A percentile compares a stretch with the other conserved stretches of the same genome.
phyloP scores from a whole-genome alignment of 2,888 invertebrate genomes.

The Nyleta sp. region DNA sequence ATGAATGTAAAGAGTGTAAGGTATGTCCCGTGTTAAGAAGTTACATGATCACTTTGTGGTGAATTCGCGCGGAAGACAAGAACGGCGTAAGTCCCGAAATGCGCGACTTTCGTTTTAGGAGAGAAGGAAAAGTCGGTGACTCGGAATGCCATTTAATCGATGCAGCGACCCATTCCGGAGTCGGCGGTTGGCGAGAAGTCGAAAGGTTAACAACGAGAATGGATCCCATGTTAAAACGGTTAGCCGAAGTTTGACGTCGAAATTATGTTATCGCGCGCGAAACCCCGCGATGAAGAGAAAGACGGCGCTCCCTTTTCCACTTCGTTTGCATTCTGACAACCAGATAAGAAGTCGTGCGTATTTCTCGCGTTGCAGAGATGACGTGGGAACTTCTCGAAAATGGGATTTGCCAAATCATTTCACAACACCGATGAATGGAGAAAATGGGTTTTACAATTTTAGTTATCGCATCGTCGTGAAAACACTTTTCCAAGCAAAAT shows the following conservation, averaged over 20 bases:
- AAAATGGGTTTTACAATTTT: conserved; percentile 23
- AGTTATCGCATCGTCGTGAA: background rate
- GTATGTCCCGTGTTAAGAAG: conserved; percentile 26
- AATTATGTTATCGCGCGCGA: conserved; percentile 66
- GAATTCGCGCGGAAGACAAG: conserved; percentile 62
- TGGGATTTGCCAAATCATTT: conserved; percentile 53
- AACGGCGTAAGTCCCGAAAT: conserved; percentile 58
- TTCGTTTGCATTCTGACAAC: conserved; percentile 63
- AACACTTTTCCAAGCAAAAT: background rate
- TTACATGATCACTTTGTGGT: conserved; percentile 57
- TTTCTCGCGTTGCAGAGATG: conserved; percentile 33
- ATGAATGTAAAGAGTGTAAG: conserved; percentile 22
- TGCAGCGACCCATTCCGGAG: conserved; percentile 63
- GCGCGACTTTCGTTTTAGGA: conserved; percentile 49
- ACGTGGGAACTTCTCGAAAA: conserved; percentile 49
- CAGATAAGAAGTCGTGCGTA: conserved; percentile 57
- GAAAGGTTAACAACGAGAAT: conserved; percentile 62
- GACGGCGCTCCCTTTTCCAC: conserved; percentile 58
- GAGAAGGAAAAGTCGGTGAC: conserved; percentile 66
- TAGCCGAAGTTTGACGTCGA: conserved; percentile 68
- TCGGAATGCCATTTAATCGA: conserved; percentile 69
- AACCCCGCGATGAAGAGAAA: conserved; percentile 45
- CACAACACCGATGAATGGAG: conserved; percentile 34
- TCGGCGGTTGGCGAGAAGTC: conserved; percentile 51
- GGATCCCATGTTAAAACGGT: conserved; percentile 57